Evolutionary conservation across 2,113 vertebrate species (phyloP).

Genomic region (Sclerurus mexicanus): DNA sequence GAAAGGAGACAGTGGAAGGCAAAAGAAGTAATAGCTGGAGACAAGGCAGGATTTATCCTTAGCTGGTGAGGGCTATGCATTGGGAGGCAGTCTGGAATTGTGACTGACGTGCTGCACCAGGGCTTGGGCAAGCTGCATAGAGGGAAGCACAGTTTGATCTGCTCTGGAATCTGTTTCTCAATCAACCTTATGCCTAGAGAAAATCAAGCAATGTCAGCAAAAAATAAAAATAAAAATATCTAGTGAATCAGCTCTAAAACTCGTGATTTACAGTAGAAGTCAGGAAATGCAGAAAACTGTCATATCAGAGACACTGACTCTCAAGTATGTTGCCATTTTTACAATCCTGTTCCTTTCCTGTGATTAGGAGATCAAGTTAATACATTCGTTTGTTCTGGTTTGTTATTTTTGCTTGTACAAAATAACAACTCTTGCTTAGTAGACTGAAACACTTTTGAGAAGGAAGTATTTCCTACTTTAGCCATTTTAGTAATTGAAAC

Average conservation of each 20-base stretch:
- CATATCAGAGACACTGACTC: not conserved
- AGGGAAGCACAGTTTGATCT: not conserved
- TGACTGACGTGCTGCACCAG: not conserved
- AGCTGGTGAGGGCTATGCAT: not conserved
- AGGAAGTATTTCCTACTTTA: conserved; percentile 7
- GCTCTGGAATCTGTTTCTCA: not conserved
- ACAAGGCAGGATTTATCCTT: not conserved
- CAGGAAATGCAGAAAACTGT: conserved; percentile 14
- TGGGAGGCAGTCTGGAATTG: not conserved
- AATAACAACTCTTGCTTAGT: not conserved
- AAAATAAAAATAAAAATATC: not conserved
- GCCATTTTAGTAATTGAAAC: not conserved
- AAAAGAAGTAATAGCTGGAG: not conserved
- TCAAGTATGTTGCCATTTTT: not conserved
- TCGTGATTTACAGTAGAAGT: not conserved
- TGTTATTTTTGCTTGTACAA: not conserved
- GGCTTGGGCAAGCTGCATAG: fast-evolving
- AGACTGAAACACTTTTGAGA: not conserved
- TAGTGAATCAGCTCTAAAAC: not conserved
- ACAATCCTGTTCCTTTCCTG: not conserved
- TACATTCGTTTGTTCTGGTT: not conserved
- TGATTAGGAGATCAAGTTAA: not conserved
- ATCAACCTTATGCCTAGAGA: not conserved
- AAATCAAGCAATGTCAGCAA: not conserved
- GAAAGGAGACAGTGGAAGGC: not conserved